Evolutionary conservation across 2,113 vertebrate species (phyloP).

Genomic region (Entomyzon cyanotis): DNA sequence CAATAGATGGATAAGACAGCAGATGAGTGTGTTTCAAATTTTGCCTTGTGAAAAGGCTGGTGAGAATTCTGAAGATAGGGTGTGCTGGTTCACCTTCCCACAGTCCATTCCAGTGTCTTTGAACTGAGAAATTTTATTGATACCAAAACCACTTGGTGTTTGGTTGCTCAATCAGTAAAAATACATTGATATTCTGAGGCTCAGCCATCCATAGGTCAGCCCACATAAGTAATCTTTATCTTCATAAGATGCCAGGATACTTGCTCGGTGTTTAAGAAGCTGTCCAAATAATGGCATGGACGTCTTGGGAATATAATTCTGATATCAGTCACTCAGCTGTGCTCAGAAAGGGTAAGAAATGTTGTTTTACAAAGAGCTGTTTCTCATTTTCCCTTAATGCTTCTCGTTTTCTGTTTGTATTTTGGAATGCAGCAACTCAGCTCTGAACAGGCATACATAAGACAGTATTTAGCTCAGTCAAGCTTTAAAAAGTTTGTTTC

Average conservation of each 20-base stretch:
- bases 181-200: background rate
- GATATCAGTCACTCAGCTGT: background rate
- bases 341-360: background rate
- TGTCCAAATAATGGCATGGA: background rate
- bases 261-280: background rate
- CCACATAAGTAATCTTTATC: background rate
- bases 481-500: slow-evolving; percentile 12
- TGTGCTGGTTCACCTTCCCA: background rate
- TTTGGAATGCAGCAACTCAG: background rate
- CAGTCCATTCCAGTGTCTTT: background rate
- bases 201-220: background rate
- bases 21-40: background rate
- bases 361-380: background rate
- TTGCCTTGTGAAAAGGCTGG: background rate
- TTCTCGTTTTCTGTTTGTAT: background rate
- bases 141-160: background rate
- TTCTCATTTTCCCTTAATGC: background rate
- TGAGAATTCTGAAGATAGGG: background rate
- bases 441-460: background rate
- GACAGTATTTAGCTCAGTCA: slow-evolving; percentile 11
- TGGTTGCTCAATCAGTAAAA: background rate
- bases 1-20: background rate
- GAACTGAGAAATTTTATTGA: background rate
- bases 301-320: background rate
- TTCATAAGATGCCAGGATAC: background rate